Base-by-base conservation (phyloP, 64 coral and sea anemone genomes). In the Acropora yongei region DNA sequence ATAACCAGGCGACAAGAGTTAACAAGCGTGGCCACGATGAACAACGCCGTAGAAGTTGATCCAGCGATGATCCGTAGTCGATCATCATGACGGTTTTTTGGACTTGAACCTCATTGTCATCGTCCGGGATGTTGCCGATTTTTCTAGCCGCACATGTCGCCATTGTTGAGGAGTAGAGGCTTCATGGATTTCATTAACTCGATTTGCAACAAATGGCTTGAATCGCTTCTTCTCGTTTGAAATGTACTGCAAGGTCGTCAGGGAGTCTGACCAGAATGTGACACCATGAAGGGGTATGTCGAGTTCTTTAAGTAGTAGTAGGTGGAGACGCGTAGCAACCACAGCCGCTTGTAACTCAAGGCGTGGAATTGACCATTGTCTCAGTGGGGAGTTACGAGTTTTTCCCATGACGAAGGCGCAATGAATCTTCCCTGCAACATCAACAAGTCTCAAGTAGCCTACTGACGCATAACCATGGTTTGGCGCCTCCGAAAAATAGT, bases 281-380 rank as follows among this genome's bases (percentile, higher is more conserved):
- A 50, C 68, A 2, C 55, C 11, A 16, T 66, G 2, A 39, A 74
- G 4, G 8, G 61, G 63, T 48, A 78, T 9, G 12, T 88, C 75
- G 43, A 93, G 44, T 57, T 74, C 85, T 8, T 58, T 6, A 1
- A 1, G 61, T 57, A 88, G 18, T 44, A 67, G 48, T 45, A 60
- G 2, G 79, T 71, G 30, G 0, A 89, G 48, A 5, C 78, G 76
- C n/a, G 77, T 72, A 6, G 88, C 57, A 1, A 89, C 6, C 40
- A 87, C 76, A 46, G 93, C 88, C 18, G 88, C 93, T 13, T 72
- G 65, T n/a, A 95, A 41, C 30, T 95, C 9, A 55, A 95, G 41
- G 18, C 88, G 81, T 58, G 93, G 93, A 39, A 91, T 76, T 1
- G 93, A 66, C 41, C 42, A 46, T 73, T 79, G 57, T 43, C 87